Conservation (phyloP, 1,140 invertebrate species). For the Trichonephila clavata region DNA sequence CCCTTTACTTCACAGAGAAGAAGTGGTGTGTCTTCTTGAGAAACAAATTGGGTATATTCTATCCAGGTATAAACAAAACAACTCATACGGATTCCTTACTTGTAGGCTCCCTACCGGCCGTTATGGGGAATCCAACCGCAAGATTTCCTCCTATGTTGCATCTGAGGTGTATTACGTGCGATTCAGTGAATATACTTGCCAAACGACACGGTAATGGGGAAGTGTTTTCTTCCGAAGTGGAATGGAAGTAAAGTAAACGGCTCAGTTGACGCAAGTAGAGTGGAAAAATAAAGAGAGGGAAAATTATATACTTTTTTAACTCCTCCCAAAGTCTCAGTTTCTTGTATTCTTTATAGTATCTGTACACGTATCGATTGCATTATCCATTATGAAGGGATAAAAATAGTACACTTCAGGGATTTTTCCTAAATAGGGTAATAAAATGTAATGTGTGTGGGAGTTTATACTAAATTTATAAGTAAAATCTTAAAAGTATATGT, state of each 20-base stretch:
- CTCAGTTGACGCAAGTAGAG: conserved; percentile 54
- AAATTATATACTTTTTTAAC: not conserved
- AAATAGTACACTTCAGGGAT: no score
- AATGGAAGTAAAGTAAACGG: conserved; percentile 60
- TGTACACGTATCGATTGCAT: not conserved
- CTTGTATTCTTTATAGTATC: not conserved
- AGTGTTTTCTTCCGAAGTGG: not conserved
- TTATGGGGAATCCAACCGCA: conserved; percentile 52
- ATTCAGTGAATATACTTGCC: not conserved
- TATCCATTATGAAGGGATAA: not conserved
- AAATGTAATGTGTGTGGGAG: no score
- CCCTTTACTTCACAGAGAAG: not conserved
- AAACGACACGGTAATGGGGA: conserved; percentile 26
- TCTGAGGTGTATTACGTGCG: conserved; percentile 26
- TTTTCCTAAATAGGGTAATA: no score
- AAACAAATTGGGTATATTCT: not conserved
- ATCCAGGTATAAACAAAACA: conserved; percentile 18
- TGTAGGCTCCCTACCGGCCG: not conserved
- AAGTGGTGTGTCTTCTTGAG: not conserved
- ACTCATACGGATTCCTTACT: not conserved
- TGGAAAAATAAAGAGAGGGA: conserved; percentile 49
- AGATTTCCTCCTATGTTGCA: not conserved
- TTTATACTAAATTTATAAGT: no score
- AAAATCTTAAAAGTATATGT: no score
- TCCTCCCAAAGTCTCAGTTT: not conserved